phyloP scores from a whole-genome alignment of 1,140 invertebrate genomes.

The Calephelis virginiensis region DNA sequence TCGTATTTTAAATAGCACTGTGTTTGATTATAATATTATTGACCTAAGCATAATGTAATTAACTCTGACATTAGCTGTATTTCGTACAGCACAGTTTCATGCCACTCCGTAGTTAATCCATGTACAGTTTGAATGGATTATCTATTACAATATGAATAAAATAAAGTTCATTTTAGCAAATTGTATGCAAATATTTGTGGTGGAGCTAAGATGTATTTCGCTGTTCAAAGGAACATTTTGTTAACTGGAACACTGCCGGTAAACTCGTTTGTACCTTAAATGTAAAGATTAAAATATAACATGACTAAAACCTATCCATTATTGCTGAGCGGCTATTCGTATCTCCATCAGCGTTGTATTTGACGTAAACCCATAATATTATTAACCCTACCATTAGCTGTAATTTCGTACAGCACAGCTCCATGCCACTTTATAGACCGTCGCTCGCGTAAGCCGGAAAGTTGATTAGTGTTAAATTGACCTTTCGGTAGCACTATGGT shows the following conservation, averaged over 20 bases:
- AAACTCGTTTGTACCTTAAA: no score
- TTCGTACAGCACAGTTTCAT: neutral
- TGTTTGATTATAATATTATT: neutral
- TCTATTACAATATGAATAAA: no score
- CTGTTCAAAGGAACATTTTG: no score
- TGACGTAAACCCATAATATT: neutral
- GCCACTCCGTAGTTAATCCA: neutral
- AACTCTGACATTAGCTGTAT: neutral
- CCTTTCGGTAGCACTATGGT: neutral
- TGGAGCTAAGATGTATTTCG: no score
- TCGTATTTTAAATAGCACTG: neutral
- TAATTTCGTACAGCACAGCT: neutral
- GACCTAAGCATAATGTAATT: neutral
- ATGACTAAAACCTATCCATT: no score
- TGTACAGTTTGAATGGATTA: no score
- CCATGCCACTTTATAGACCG: neutral
- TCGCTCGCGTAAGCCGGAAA: neutral
- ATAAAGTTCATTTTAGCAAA: no score
- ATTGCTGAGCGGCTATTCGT: no score
- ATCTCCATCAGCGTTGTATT: neutral
- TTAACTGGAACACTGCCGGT: no score
- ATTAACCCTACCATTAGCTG: constrained; percentile 1
- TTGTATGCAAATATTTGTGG: no score
- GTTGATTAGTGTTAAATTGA: constrained; percentile 11
- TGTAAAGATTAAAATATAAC: no score